Evolutionary conservation across 2,888 invertebrate species (phyloP).

Genomic region (Epistrophe eligans): DNA sequence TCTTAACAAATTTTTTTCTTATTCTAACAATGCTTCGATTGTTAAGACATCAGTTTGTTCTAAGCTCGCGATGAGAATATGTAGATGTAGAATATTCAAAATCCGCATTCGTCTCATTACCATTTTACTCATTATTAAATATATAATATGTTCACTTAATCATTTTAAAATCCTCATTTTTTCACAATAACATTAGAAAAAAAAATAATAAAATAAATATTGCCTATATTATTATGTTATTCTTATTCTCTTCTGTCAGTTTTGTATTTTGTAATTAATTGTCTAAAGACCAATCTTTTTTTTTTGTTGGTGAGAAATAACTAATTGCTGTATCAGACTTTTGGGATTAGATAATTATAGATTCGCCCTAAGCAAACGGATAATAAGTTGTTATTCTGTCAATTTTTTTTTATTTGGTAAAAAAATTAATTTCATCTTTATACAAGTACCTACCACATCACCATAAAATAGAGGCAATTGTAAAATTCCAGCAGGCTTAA

Average conservation of each 20-base stretch:
- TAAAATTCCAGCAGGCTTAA: neutral
- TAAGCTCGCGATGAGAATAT: neutral
- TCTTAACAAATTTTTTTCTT: neutral
- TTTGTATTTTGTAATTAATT: constrained; percentile 19
- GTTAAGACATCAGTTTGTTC: neutral
- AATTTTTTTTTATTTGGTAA: neutral
- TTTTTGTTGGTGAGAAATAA: constrained; percentile 21
- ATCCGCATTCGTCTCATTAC: constrained; percentile 43
- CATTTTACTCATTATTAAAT: constrained; percentile 48
- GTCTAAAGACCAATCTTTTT: constrained; percentile 18
- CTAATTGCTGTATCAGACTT: constrained; percentile 15
- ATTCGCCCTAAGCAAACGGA: neutral
- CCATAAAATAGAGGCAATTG: neutral
- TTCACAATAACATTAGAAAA: constrained; percentile 3
- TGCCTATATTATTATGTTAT: constrained; percentile 1
- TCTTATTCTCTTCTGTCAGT: constrained; percentile 24
- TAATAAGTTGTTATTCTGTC: constrained; percentile 6
- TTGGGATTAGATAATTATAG: constrained; percentile 17
- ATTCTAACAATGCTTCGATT: constrained; percentile 7
- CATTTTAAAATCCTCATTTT: constrained; percentile 18
- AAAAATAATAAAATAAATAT: constrained; percentile 10
- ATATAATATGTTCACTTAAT: constrained; percentile 35
- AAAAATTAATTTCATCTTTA: neutral
- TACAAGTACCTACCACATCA: neutral
- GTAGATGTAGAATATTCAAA: neutral